Conservation (phyloP, 1,140 invertebrate genomes). For the Oppia nitens region DNA sequence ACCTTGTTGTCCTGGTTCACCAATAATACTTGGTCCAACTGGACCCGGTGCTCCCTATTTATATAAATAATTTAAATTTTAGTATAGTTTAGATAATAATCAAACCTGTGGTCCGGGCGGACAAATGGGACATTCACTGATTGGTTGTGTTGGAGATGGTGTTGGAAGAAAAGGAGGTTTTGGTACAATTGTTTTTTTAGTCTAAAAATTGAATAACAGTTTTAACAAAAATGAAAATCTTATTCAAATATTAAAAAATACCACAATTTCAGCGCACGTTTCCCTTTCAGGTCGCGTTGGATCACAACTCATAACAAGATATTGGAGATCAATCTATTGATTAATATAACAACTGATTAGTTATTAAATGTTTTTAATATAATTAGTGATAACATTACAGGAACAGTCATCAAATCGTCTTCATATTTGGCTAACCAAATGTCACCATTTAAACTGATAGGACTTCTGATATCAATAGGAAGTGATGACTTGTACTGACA, state of each 20-base stretch:
- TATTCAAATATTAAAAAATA: constrained; percentile 14
- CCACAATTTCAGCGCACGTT: constrained; percentile 47
- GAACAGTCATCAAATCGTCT: constrained; percentile 38
- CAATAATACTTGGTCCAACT: constrained; percentile 27
- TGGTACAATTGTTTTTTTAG: constrained; percentile 26
- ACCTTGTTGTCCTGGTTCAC: constrained; percentile 29
- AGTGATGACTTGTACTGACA: constrained; percentile 36
- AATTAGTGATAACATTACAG: constrained; percentile 34
- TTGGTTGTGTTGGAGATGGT: constrained; percentile 10
- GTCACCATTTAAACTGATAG: constrained; percentile 45
- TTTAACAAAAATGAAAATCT: constrained; percentile 5
- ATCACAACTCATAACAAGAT: constrained; percentile 60
- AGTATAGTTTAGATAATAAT: too few species aligned
- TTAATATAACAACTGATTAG: too few species aligned
- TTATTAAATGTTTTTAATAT: too few species aligned
- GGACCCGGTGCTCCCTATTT: constrained; percentile 33
- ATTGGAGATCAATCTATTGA: constrained; percentile 55
- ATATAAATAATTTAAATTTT: too few species aligned
- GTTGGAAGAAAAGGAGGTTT: constrained; percentile 6
- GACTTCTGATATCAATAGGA: constrained; percentile 35
- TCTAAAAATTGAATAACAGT: constrained; percentile 12
- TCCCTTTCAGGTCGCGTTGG: constrained; percentile 47
- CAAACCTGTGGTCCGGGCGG: constrained; percentile 27
- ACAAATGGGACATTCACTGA: constrained; percentile 8
- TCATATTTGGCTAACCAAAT: constrained; percentile 44